phyloP scores from a whole-genome alignment of 2,113 vertebrate species.

The Spilogale gracilis region DNA sequence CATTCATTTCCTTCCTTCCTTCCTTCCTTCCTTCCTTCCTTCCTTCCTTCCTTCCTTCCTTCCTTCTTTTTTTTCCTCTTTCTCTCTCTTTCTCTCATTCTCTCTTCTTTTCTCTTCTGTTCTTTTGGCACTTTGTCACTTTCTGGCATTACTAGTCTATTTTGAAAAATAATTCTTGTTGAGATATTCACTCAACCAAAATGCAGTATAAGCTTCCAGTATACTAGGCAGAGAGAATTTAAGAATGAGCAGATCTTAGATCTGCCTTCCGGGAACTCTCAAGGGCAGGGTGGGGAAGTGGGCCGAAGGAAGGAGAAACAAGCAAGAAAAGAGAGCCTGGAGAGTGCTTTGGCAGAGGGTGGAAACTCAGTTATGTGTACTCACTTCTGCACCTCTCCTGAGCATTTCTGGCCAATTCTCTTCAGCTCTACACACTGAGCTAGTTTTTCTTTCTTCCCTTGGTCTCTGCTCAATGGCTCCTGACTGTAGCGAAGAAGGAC shows the following conservation, averaged over 20 bases:
- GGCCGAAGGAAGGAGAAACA: background rate
- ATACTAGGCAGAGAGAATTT: conserved; percentile 41
- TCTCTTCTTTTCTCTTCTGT: background rate
- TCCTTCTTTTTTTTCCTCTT: background rate
- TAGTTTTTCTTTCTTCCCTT: conserved; percentile 23
- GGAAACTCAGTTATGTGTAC: background rate
- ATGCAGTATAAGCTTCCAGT: conserved; percentile 12
- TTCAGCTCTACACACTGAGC: background rate
- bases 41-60: background rate
- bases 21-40: background rate
- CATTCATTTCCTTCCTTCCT: conserved; percentile 44
- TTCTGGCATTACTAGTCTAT: conserved; percentile 1
- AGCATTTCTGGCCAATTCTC: conserved; percentile 11
- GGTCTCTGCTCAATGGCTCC: conserved; percentile 29
- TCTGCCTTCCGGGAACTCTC: conserved; percentile 5
- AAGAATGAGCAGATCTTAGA: background rate
- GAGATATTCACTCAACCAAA: conserved; percentile 50
- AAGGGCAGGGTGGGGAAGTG: background rate
- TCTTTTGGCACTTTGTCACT: conserved; percentile 50
- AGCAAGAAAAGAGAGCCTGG: background rate
- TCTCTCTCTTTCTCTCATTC: background rate
- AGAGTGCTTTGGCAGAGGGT: background rate
- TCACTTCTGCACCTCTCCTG: background rate
- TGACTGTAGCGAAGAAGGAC: background rate
- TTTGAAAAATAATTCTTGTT: conserved; percentile 44